Conservation (phyloP, 2,113 vertebrate species). For the Sphyrna mokarran region DNA sequence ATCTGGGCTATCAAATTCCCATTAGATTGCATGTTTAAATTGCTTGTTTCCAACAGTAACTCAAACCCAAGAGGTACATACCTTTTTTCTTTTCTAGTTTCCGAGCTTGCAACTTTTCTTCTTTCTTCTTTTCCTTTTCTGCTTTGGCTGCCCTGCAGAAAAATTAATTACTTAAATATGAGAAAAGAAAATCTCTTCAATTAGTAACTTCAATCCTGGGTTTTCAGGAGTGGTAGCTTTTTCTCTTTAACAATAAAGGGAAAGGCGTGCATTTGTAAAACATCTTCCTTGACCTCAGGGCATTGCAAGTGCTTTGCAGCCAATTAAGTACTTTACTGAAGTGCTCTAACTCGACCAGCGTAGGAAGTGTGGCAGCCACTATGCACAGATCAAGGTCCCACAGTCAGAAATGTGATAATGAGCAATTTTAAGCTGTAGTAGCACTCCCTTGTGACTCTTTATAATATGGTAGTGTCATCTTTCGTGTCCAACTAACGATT, state of each 20-base stretch:
- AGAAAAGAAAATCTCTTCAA: neutral
- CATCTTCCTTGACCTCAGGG: neutral
- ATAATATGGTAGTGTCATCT: neutral
- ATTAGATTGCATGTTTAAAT: neutral
- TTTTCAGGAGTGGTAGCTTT: neutral
- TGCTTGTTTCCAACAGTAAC: neutral
- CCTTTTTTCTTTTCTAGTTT: conserved; percentile 87
- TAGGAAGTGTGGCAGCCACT: neutral
- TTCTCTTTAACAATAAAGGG: neutral
- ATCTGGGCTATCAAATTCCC: neutral
- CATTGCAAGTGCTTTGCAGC: neutral
- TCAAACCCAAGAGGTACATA: conserved; percentile 41
- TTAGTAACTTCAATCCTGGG: neutral
- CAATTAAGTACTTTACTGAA: neutral
- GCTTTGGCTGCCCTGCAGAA: conserved; percentile 62
- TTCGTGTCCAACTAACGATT: too few species aligned
- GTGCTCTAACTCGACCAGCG: neutral
- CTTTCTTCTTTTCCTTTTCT: conserved; percentile 73
- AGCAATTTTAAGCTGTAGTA: neutral
- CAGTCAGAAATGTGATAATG: neutral
- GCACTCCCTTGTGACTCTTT: neutral
- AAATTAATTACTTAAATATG: conserved; percentile 2
- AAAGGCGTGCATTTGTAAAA: neutral
- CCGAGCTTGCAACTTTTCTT: conserved; percentile 62
- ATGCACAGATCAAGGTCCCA: neutral